Evolutionary conservation across 2,888 invertebrate genomes (phyloP), one percentile per base, ranked within the genome.

Genomic region (Stenolophus ochropezus): DNA sequence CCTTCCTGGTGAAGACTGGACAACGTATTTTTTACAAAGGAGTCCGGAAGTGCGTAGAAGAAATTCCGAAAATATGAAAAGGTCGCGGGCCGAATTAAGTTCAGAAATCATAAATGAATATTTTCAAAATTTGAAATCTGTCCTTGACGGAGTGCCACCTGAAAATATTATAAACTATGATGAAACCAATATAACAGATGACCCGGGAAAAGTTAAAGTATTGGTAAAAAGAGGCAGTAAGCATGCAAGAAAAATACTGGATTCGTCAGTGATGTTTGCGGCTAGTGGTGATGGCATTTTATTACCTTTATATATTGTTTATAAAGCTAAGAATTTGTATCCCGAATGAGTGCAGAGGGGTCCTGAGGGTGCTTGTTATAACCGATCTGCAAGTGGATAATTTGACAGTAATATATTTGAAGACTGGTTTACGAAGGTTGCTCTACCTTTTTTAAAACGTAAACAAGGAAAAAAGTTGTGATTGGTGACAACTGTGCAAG

Each of bases 401-500:
- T 86, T 88, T 83, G 85, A 86, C 76, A 18, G 8, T 20, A 18
- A 8, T 8, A 8, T 5, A 47, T 84, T 85, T 82, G 84, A 85
- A 79, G 84, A 85, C 78, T 85, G 84, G 84, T 85, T 85, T 42
- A 65, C 82, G 23, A 75, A 85, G 23, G 75, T 81, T 4, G 79
- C 84, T 51, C 53, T 88, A 42, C 84, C 85, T 25, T 83, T 83
- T 83, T 80, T 85, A 53, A 82, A 83, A 83, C 82, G 84, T 82
- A 82, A 83, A 65, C 58, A 49, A 20, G 86, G 86, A 16, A 83
- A 49, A 25, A 87, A 86, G 84, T 86, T 27, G 27, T 86, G 11
- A 85, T 88, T 77, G 86, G 87, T 11, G 85, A 88, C 83, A 88
- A 87, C 82, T 82, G 87, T 71, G 76, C 84, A 79, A 82, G 83